These are phyloP conservation scores for Poecilia picta DNA, from an alignment of 2,797 vertebrate genomes.

Conservation along the genomic window DNA sequence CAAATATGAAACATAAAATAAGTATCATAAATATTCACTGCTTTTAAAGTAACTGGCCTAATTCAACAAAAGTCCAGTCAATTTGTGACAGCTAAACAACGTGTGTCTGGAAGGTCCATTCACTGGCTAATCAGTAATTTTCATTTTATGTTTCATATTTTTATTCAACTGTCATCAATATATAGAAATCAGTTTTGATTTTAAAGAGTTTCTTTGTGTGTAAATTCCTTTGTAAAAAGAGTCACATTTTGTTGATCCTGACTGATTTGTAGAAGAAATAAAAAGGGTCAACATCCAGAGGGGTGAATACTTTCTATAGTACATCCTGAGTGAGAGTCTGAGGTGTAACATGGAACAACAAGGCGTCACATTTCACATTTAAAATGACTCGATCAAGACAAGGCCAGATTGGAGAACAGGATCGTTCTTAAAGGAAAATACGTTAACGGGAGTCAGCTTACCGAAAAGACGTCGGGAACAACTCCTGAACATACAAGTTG, in stretches of 20 bases:
- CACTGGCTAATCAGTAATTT: too few relatives aligned
- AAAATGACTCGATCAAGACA: not conserved
- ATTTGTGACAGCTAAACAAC: too few relatives aligned
- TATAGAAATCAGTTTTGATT: not conserved
- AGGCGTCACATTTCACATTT: not conserved
- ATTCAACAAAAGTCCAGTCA: not conserved
- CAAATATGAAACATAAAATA: not conserved
- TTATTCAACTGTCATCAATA: not conserved
- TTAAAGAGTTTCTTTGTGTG: not conserved
- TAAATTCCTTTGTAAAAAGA: not conserved
- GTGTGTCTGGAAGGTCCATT: too few relatives aligned
- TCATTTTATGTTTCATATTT: not conserved
- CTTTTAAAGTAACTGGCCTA: not conserved
- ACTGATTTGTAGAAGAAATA: not conserved
- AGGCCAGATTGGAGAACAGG: not conserved
- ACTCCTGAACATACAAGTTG: constrained; percentile 82
- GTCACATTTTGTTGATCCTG: not conserved
- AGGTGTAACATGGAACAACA: too few relatives aligned
- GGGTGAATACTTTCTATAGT: not conserved
- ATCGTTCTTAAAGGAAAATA: not conserved
- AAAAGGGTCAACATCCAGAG: not conserved
- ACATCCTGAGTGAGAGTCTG: not conserved
- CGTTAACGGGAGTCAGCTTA: constrained; percentile 49
- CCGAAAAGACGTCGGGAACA: constrained; percentile 86
- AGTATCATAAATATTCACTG: not conserved